Evolutionary conservation across 2,797 vertebrate genomes (phyloP).

Genomic region (Alca torda): DNA sequence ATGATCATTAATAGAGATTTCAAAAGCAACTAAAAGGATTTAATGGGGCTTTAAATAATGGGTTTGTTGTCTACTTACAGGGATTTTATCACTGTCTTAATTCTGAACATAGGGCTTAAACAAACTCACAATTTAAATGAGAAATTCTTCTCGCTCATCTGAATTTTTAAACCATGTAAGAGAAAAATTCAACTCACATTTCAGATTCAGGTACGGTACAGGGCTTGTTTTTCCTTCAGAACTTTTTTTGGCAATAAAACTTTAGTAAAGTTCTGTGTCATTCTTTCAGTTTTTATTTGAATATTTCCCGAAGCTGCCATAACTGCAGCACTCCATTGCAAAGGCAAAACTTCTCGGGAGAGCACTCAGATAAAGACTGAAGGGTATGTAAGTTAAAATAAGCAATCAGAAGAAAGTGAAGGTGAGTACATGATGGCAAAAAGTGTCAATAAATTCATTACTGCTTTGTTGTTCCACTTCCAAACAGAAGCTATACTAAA

Average conservation of each 20-base stretch:
- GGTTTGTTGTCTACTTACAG: neutral
- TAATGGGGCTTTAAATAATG: neutral
- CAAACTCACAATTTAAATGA: neutral
- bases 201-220: neutral
- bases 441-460: neutral
- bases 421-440: neutral
- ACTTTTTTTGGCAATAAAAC: neutral
- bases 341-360: neutral
- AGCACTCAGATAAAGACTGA: neutral
- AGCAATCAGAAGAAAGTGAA: neutral
- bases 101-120: neutral
- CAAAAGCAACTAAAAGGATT: neutral
- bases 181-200: neutral
- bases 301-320: neutral
- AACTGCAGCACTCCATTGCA: neutral
- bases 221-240: neutral
- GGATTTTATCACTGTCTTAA: neutral
- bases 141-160: neutral
- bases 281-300: neutral
- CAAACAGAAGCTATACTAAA: neutral
- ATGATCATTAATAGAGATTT: neutral
- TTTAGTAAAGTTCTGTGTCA: neutral
- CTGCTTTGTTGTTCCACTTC: neutral
- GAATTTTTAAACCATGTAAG: neutral
- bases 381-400: neutral